Percentiles rank a stretch among this genome's conserved stretches.
These are phyloP conservation scores for Drosophila fuyamai DNA, from an alignment of 1,140 invertebrate genomes.

Conservation along the genomic window DNA sequence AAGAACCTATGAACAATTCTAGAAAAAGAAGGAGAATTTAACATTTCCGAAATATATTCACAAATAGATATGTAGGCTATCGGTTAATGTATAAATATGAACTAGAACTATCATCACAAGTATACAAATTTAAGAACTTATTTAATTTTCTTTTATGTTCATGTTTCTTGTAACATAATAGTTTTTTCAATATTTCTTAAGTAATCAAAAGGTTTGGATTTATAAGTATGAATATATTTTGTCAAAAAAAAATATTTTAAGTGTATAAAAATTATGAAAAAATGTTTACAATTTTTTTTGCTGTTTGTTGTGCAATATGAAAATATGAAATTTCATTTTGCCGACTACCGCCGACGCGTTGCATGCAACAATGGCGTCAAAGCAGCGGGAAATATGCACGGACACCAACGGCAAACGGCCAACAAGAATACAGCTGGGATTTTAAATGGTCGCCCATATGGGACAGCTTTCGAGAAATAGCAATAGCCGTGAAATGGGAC, in stretches of 20 bases:
- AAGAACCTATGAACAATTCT: too few species aligned
- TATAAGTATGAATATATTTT: too few species aligned
- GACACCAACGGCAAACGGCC: constrained; percentile 27
- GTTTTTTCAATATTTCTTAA: too few species aligned
- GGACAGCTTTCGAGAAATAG: constrained; percentile 50
- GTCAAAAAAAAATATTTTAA: neutral
- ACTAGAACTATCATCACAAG: too few species aligned
- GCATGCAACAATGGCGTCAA: constrained; percentile 76
- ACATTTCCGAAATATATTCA: too few species aligned
- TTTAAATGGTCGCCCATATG: constrained; percentile 60
- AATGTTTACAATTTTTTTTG: constrained; percentile 15
- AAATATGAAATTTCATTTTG: constrained; percentile 81
- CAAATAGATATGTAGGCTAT: too few species aligned
- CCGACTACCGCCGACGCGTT: constrained; percentile 34
- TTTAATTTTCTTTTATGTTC: too few species aligned
- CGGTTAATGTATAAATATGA: too few species aligned
- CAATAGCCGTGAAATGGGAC: constrained; percentile 33
- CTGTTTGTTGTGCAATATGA: constrained; percentile 47
- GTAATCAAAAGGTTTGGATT: too few species aligned
- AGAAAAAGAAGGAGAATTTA: too few species aligned
- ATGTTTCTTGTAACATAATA: too few species aligned
- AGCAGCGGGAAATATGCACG: constrained; percentile 56
- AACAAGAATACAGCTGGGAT: constrained; percentile 34
- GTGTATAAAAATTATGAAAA: constrained; percentile 21
- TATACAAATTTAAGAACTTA: too few species aligned